A percentile compares a stretch with the other conserved stretches of the same genome.
These are phyloP conservation scores for Eustalomyia histrio DNA, from an alignment of 2,888 invertebrate genomes.

Conservation along the genomic window DNA sequence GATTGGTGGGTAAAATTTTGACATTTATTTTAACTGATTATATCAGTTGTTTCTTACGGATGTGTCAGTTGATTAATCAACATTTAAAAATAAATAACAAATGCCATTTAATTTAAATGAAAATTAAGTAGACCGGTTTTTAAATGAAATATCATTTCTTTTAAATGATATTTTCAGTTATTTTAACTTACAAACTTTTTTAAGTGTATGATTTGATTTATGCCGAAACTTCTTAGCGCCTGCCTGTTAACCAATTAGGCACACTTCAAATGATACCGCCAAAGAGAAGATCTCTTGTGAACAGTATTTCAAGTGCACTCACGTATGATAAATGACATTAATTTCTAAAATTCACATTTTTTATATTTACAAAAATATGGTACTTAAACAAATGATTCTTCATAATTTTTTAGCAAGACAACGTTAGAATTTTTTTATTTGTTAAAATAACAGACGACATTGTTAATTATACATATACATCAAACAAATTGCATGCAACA, in stretches of 20 bases:
- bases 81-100: too few relatives aligned
- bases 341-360: conserved; percentile 59
- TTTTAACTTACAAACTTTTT: too few relatives aligned
- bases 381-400: conserved; percentile 42
- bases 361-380: conserved; percentile 24
- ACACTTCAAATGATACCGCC: conserved; percentile 59
- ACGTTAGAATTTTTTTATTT: conserved; percentile 41
- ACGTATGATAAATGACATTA: conserved; percentile 65
- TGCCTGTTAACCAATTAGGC: conserved; percentile 58
- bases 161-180: too few relatives aligned
- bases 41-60: too few relatives aligned
- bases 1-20: too few relatives aligned
- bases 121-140: too few relatives aligned
- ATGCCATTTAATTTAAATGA: too few relatives aligned
- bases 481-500: conserved; percentile 77
- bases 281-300: conserved; percentile 38
- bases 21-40: too few relatives aligned
- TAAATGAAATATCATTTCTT: too few relatives aligned
- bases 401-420: conserved; percentile 49
- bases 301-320: conserved; percentile 62
- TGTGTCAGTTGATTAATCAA: too few relatives aligned
- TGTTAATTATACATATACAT: conserved; percentile 75
- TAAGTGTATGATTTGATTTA: conserved; percentile 60
- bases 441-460: conserved; percentile 69
- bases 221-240: conserved; percentile 61